A percentile compares a stretch with the other conserved stretches of the same genome.
Conservation (phyloP, 2,797 vertebrate genomes). For the Heteromormyrus szaboi region DNA sequence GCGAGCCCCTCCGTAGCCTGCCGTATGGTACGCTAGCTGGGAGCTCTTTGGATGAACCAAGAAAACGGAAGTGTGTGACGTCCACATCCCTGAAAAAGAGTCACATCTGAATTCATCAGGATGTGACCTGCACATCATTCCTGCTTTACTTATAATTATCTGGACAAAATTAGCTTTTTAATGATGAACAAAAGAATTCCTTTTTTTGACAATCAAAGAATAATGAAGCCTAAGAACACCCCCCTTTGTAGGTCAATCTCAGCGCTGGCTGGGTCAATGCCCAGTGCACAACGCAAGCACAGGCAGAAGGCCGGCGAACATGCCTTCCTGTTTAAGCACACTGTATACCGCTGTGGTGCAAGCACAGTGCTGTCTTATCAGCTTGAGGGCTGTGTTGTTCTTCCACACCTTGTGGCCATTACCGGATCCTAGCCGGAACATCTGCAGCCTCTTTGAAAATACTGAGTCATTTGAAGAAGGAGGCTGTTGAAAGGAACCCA, state of each 20-base stretch:
- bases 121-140: neutral
- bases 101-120: neutral
- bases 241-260: constrained; percentile 7
- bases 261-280: neutral
- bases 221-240: constrained; percentile 49
- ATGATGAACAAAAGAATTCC: constrained; percentile 20
- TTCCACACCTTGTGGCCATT: neutral
- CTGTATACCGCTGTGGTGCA: neutral
- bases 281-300: neutral
- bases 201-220: constrained; percentile 59
- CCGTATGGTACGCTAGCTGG: neutral
- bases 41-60: neutral
- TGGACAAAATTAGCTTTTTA: constrained; percentile 2
- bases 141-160: neutral
- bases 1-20: neutral
- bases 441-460: neutral
- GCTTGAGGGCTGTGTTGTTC: neutral
- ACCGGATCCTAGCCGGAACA: neutral
- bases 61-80: neutral
- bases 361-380: neutral
- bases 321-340: neutral
- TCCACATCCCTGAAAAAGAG: constrained; percentile 14
- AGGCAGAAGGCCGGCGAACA: neutral
- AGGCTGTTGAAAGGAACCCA: neutral
- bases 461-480: neutral